Base-by-base conservation (phyloP, 2,797 vertebrate genomes). In the Gambusia yucatana region DNA sequence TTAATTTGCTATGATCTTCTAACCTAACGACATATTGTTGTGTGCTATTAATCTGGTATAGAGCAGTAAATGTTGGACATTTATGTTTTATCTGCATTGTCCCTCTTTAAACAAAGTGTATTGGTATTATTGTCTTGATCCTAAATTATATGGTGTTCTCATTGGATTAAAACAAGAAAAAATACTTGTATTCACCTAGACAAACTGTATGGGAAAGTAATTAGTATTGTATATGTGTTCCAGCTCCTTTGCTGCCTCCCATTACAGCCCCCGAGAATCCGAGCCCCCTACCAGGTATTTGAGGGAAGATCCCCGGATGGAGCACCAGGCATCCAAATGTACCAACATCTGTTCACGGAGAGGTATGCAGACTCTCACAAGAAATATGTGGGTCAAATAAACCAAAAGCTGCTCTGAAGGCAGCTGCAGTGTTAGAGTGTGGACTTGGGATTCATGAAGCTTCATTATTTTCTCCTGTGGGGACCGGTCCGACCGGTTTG, bases 341-440 rank as follows among this genome's bases (percentile, higher is more conserved):
- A 81, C 87, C 0, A 3, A 96, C 83, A 81, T 96, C 6, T 96
- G 95, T 84, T 96, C 96, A 72, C 92, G 93, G 76, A 95, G 95
- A 93, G 96, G 96, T 96, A 52, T 28, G 90, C 63, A 22, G 4
- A 41, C 61, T 33, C 47, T 22, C 14, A 13, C 25, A 16, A 1
- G 44, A 61, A 46, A 36, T 25, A 59, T 76, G 17, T 73, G 28
- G 9, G 43, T 63, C 11, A 1, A 16, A 36, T 69, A 14, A 75
- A 73, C 36, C 3, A 2, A 65, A 65, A 41, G 65, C n/a, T 22
- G 28, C 17, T 65, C 11, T 25, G 28, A 46, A 20, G n/a, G 41
- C 55, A 9, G 74, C 77, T 36, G 70, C 77, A 52, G 69, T 4
- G 59, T 80, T 76, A 86, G 72, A 72, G 50, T 28, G 33, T 4